A percentile compares a stretch with the other conserved stretches of the same genome.
phyloP scores from a whole-genome alignment of 2,797 vertebrate genomes.

The Iguana delicatissima region DNA sequence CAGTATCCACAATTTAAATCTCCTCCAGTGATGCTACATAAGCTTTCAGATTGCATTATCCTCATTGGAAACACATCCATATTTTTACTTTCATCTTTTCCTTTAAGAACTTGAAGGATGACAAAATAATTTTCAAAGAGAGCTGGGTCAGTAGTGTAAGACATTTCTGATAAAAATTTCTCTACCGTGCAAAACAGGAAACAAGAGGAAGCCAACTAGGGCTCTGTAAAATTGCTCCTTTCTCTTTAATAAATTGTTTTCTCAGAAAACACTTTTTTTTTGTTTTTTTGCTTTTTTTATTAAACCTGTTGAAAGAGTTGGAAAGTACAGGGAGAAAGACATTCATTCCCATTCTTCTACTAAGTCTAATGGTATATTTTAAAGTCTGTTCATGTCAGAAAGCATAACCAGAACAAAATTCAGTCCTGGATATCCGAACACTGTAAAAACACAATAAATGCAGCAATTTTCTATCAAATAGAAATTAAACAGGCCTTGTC shows the following conservation, averaged over 20 bases:
- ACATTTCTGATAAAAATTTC: slow-evolving; percentile 72
- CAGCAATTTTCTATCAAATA: slow-evolving; percentile 23
- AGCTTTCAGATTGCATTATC: slow-evolving; percentile 78
- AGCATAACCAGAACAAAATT: neutral
- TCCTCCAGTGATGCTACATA: slow-evolving; percentile 54
- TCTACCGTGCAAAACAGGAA: slow-evolving; percentile 70
- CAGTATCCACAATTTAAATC: slow-evolving; percentile 49
- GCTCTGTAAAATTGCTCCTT: slow-evolving; percentile 71
- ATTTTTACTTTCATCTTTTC: slow-evolving; percentile 76
- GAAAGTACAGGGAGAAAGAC: slow-evolving; percentile 64
- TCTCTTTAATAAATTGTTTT: slow-evolving; percentile 70
- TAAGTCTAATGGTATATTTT: slow-evolving; percentile 28
- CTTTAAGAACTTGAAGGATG: slow-evolving; percentile 74
- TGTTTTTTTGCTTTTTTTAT: slow-evolving; percentile 37
- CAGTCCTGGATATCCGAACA: slow-evolving; percentile 3
- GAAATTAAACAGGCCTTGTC: slow-evolving; percentile 20
- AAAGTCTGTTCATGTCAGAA: neutral
- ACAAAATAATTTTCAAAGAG: slow-evolving; percentile 80
- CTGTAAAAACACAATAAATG: slow-evolving; percentile 28
- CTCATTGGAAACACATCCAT: slow-evolving; percentile 70
- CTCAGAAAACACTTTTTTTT: slow-evolving; percentile 19
- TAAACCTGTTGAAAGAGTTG: slow-evolving; percentile 50
- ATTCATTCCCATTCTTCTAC: slow-evolving; percentile 43
- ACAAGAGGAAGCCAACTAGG: slow-evolving; percentile 70
- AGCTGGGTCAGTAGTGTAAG: slow-evolving; percentile 70